Evolutionary conservation across 2,888 invertebrate genomes (phyloP).

Genomic region (Caenorhabditis sp.): DNA sequence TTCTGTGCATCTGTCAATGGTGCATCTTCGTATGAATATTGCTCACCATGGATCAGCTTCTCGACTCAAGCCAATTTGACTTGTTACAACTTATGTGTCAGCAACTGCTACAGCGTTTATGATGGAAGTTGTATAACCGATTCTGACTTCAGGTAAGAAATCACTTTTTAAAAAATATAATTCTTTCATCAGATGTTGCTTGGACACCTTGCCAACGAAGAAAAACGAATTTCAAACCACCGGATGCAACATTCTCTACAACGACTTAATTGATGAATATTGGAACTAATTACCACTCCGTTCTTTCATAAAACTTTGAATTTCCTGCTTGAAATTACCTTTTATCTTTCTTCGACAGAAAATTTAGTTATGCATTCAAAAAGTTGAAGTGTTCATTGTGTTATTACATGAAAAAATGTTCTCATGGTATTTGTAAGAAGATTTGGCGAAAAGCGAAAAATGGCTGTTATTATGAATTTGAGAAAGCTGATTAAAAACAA

Average conservation of each 20-base stretch:
- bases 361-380: too few relatives aligned
- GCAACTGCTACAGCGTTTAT: background rate
- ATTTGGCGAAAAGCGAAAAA: too few relatives aligned
- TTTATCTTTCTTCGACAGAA: too few relatives aligned
- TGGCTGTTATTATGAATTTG: too few relatives aligned
- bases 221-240: background rate
- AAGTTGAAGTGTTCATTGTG: too few relatives aligned
- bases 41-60: constrained; percentile 6
- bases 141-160: constrained; percentile 5
- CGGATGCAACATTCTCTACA: background rate
- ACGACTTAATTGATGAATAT: background rate
- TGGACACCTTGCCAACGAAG: constrained; percentile 2
- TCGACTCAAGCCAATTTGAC: constrained; percentile 2
- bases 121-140: constrained; percentile 10
- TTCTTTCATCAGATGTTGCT: constrained; percentile 4
- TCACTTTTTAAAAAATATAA: too few relatives aligned
- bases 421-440: too few relatives aligned
- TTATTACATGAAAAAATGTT: too few relatives aligned
- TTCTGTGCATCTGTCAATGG: constrained; percentile 11
- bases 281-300: too few relatives aligned
- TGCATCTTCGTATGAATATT: background rate
- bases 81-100: constrained; percentile 15
- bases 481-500: too few relatives aligned
- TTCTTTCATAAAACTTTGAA: too few relatives aligned
- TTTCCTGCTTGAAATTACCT: too few relatives aligned